phyloP scores from a whole-genome alignment of 2,113 vertebrate genomes.

The Mus pahari region DNA sequence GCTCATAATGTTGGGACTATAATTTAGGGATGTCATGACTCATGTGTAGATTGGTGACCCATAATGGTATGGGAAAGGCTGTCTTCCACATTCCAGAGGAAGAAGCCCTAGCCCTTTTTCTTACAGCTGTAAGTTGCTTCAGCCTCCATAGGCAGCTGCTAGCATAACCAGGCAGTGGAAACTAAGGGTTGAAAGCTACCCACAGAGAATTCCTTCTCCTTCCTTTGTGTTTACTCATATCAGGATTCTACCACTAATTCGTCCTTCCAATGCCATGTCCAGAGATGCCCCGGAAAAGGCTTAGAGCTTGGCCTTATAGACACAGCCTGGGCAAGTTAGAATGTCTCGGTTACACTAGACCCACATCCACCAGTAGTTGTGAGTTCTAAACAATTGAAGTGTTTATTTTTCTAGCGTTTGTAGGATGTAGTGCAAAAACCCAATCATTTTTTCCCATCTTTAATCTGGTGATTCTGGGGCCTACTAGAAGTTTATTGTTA shows the following conservation, averaged over 20 bases:
- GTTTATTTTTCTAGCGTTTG: neutral
- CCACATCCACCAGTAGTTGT: neutral
- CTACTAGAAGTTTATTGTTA: neutral
- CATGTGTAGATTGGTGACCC: slow-evolving; percentile 2
- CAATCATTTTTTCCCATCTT: neutral
- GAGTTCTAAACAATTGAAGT: neutral
- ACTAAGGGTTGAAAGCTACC: neutral
- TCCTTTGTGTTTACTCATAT: neutral
- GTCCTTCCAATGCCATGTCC: neutral
- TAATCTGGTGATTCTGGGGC: neutral
- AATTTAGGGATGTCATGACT: slow-evolving; percentile 68
- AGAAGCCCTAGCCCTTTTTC: slow-evolving; percentile 50
- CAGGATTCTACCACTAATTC: neutral
- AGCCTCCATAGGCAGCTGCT: slow-evolving; percentile 38
- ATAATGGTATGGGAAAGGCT: slow-evolving; percentile 50
- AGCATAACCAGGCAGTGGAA: slow-evolving; percentile 17
- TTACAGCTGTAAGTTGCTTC: slow-evolving; percentile 43
- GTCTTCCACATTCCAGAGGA: slow-evolving; percentile 43
- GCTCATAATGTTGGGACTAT: slow-evolving; percentile 46
- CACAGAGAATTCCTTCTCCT: neutral
- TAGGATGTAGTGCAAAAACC: neutral
- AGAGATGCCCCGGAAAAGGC: neutral
- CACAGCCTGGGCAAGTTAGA: neutral
- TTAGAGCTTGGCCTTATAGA: neutral
- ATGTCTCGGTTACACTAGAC: neutral